Conservation (phyloP, 2,797 vertebrate species). For the Coregonus suidteri region DNA sequence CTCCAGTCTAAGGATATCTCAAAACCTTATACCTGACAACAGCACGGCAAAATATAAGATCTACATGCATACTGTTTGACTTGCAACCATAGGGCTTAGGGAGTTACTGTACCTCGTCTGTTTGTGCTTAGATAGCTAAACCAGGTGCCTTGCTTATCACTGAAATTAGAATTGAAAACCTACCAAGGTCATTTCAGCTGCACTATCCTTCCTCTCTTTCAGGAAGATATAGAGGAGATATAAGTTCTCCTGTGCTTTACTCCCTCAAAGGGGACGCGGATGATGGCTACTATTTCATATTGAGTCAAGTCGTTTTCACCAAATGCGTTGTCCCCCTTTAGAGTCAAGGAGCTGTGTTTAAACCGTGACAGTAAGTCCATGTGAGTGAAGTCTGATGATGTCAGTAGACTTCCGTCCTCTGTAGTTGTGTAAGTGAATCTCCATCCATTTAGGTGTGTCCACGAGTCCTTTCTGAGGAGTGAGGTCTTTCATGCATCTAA, state of each 20-base stretch:
- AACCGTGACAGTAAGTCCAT: not conserved
- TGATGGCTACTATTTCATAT: not conserved
- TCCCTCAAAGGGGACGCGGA: not conserved
- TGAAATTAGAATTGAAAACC: not conserved
- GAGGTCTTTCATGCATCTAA: not conserved
- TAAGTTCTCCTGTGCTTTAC: not conserved
- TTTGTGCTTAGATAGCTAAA: not conserved
- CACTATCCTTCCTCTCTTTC: not conserved
- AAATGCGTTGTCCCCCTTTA: not conserved
- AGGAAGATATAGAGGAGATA: not conserved
- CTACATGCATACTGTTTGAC: not conserved
- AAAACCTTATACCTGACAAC: conserved; percentile 2
- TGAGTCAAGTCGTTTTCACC: not conserved
- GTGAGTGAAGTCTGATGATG: not conserved
- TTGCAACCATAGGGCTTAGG: not conserved
- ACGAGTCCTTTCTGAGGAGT: not conserved
- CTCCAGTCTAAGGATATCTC: not conserved
- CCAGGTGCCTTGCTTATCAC: not conserved
- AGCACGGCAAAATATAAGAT: not conserved
- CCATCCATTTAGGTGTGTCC: not conserved
- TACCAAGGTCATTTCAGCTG: not conserved
- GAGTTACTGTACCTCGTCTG: not conserved
- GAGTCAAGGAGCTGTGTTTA: not conserved
- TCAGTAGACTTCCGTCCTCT: not conserved
- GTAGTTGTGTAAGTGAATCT: not conserved